Evolutionary conservation across 2,113 vertebrate species (phyloP), one percentile per base, ranked within the genome.

Genomic region (Dascyllus trimaculatus): DNA sequence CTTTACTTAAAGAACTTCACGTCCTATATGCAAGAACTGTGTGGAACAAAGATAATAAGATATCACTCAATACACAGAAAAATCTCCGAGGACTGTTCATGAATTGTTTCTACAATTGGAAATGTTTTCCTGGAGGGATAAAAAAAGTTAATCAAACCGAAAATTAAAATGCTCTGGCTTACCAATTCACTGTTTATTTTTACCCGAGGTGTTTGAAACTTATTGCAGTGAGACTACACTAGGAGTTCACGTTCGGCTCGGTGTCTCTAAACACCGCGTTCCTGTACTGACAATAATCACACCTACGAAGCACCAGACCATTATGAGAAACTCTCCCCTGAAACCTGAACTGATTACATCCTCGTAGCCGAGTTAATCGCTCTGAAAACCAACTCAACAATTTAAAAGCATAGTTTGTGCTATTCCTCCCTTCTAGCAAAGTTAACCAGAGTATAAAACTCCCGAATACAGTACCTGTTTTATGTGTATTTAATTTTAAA

Each of bases 261-360:
- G 21, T 22, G n/a, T 51, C 58, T 63, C 57, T 53, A 8, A 38
- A 38, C 29, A n/a, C 26, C 7, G 32, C 38, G 24, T n/a, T 46
- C 25, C 7, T n/a, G 43, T 60, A 67, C 4, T 26, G 21, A 11
- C 19, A 68, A 38, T 25, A 43, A 57, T 29, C 10, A 43, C 75
- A 35, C 40, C 19, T 7, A 5, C 51, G 38, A 68, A 32, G 38
- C 62, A 45, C 4, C 11, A 9, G 11, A 24, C 1, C 35, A 9
- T 56, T 62, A 26, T 48, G 26, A 68, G 29, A 68, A 63, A 51
- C 51, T 21, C 29, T 66, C 51, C 22, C 17, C 46, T 60, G 48
- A 65, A 64, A 75, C 21, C 53, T 22, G 8, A 46, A 40, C 26
- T 75, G n/a, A 72, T 58, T 68, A 19, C 60, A 45, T 54, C 72